Conservation (phyloP, 1,140 invertebrate genomes). For the Mya arenaria region DNA sequence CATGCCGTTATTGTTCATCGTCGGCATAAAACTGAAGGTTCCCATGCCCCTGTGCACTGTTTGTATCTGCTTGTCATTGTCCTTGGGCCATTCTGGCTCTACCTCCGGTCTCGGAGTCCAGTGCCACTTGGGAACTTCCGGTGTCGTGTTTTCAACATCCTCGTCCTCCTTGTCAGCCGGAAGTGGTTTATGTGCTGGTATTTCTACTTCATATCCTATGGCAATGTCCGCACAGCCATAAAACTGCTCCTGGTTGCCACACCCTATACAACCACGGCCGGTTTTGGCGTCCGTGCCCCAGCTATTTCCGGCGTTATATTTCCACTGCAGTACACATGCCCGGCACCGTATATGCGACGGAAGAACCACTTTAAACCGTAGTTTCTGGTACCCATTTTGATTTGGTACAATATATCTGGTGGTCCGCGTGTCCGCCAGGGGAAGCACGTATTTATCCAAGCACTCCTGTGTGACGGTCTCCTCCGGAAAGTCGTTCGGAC, state of each 20-base stretch:
- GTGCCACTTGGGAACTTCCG: slow-evolving; percentile 14
- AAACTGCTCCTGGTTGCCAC: slow-evolving; percentile 77
- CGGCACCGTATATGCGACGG: slow-evolving; percentile 74
- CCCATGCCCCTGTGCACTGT: slow-evolving; percentile 8
- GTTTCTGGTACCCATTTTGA: slow-evolving; percentile 52
- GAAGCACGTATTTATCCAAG: slow-evolving; percentile 66
- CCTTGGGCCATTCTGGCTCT: slow-evolving; percentile 8
- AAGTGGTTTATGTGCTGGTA: slow-evolving; percentile 41
- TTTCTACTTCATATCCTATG: slow-evolving; percentile 70
- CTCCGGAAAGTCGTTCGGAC: slow-evolving; percentile 80
- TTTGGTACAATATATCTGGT: slow-evolving; percentile 58
- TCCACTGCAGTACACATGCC: slow-evolving; percentile 80
- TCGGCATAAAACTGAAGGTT: slow-evolving; percentile 51
- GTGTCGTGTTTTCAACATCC: slow-evolving; percentile 13
- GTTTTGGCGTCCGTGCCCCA: slow-evolving; percentile 71
- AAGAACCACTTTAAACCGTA: slow-evolving; percentile 63
- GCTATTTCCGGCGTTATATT: slow-evolving; percentile 79
- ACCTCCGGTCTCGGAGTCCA: slow-evolving; percentile 1
- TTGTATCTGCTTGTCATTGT: slow-evolving; percentile 27
- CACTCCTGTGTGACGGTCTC: slow-evolving; percentile 67
- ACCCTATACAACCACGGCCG: slow-evolving; percentile 69
- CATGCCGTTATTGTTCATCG: slow-evolving; percentile 49
- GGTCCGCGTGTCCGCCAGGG: slow-evolving; percentile 54
- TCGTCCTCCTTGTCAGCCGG: slow-evolving; percentile 46
- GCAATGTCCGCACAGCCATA: slow-evolving; percentile 77